Conservation (phyloP, 2,797 vertebrate species). For the Lepus townsendii region DNA sequence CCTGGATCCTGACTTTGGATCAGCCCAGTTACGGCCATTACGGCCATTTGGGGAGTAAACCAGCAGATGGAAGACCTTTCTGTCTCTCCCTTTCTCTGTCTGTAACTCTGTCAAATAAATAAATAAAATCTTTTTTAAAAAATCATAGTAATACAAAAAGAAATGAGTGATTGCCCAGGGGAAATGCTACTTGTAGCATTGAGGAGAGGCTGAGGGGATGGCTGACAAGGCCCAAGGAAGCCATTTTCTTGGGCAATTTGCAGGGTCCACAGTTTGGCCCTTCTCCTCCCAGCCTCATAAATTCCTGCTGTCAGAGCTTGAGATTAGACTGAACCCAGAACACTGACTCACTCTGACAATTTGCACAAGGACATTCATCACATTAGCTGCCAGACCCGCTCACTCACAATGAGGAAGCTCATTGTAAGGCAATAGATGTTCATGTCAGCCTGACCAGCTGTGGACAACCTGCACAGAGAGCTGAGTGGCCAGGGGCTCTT, state of each 20-base stretch:
- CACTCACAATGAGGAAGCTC: constrained; percentile 55
- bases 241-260: neutral
- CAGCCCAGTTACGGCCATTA: too few relatives aligned
- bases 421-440: constrained; percentile 51
- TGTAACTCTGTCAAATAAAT: too few relatives aligned
- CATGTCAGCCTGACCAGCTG: constrained; percentile 72
- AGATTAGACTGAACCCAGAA: constrained; percentile 49
- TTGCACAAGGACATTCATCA: constrained; percentile 54
- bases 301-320: constrained; percentile 52
- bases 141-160: neutral
- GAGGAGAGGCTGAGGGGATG: neutral
- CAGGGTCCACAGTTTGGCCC: neutral
- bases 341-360: constrained; percentile 65
- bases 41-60: too few relatives aligned
- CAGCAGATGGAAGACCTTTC: too few relatives aligned
- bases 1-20: too few relatives aligned
- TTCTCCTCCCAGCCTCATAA: constrained; percentile 17
- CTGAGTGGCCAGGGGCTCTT: constrained; percentile 40
- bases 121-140: too few relatives aligned
- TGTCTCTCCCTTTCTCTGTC: too few relatives aligned
- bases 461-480: constrained; percentile 3
- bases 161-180: neutral
- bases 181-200: neutral
- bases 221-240: neutral
- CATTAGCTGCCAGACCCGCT: constrained; percentile 52